phyloP scores from a whole-genome alignment of 2,888 invertebrate genomes.

The Marasmarcha lunaedactyla region DNA sequence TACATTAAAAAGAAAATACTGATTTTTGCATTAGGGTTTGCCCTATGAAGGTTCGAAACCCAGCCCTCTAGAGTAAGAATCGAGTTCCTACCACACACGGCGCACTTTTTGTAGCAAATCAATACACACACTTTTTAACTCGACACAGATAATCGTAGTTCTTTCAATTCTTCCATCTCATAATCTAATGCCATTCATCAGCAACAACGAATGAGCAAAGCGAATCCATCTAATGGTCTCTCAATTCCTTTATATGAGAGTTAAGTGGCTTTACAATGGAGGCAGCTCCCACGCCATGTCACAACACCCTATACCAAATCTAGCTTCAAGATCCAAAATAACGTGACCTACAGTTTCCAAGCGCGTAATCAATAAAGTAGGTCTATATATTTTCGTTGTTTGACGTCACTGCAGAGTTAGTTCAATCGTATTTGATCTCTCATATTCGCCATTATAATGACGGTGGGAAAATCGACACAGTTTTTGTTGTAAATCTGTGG shows the following conservation, averaged over 20 bases:
- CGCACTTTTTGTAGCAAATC: too few species aligned
- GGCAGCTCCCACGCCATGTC: conserved; percentile 65
- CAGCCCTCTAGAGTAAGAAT: too few species aligned
- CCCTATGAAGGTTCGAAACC: too few species aligned
- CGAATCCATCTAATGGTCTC: conserved; percentile 63
- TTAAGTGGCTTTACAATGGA: conserved; percentile 63
- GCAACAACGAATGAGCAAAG: conserved; percentile 59
- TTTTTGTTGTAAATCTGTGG: conserved; percentile 63
- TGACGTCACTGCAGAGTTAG: conserved; percentile 43
- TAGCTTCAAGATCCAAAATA: not conserved
- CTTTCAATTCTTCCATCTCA: conserved; percentile 46
- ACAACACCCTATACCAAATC: conserved; percentile 51
- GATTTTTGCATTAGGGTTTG: too few species aligned
- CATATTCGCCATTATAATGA: conserved; percentile 39
- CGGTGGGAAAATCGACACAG: conserved; percentile 63
- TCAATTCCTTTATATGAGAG: conserved; percentile 61
- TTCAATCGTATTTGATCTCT: conserved; percentile 55
- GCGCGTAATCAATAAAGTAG: not conserved
- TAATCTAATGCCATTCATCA: conserved; percentile 63
- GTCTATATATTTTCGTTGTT: not conserved
- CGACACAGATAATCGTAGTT: too few species aligned
- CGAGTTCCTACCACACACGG: too few species aligned
- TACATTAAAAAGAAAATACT: too few species aligned
- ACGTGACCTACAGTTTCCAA: not conserved
- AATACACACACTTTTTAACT: too few species aligned